phyloP scores from a whole-genome alignment of 2,797 vertebrate genomes.

The Phrynocephalus vlangalii region DNA sequence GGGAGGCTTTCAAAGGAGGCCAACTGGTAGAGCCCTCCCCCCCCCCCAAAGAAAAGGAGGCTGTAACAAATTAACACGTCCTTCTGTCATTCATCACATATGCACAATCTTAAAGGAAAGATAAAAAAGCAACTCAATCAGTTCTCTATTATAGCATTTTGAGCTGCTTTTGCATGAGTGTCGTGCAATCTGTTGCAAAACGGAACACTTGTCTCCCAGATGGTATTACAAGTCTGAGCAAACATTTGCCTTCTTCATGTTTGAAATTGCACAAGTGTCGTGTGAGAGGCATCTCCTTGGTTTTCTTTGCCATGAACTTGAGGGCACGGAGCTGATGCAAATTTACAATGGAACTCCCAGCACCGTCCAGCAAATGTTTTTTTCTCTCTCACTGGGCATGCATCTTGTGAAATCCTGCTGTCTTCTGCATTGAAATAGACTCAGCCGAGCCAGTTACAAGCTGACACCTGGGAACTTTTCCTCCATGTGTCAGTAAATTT shows the following conservation, averaged over 20 bases:
- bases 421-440: conserved; percentile 33
- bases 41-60: conserved; percentile 62
- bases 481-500: conserved; percentile 30
- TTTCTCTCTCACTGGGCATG: conserved; percentile 45
- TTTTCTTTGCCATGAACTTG: conserved; percentile 64
- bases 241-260: conserved; percentile 71
- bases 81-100: conserved; percentile 79
- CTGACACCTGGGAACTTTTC: conserved; percentile 22
- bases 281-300: conserved; percentile 60
- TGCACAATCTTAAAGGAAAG: conserved; percentile 80
- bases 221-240: conserved; percentile 77
- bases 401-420: conserved; percentile 51
- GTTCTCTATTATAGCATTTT: conserved; percentile 81
- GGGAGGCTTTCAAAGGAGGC: conserved; percentile 60
- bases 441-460: conserved; percentile 30
- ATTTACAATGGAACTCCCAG: conserved; percentile 67
- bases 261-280: conserved; percentile 63
- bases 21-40: conserved; percentile 33
- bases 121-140: conserved; percentile 79
- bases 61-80: conserved; percentile 78
- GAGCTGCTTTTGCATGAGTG: conserved; percentile 78
- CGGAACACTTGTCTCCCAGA: conserved; percentile 80
- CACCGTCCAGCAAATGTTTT: conserved; percentile 45
- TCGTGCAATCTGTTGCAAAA: conserved; percentile 83
- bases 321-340: conserved; percentile 59